Evolutionary conservation across 2,113 vertebrate species (phyloP).

Genomic region (Okapia johnstoni): DNA sequence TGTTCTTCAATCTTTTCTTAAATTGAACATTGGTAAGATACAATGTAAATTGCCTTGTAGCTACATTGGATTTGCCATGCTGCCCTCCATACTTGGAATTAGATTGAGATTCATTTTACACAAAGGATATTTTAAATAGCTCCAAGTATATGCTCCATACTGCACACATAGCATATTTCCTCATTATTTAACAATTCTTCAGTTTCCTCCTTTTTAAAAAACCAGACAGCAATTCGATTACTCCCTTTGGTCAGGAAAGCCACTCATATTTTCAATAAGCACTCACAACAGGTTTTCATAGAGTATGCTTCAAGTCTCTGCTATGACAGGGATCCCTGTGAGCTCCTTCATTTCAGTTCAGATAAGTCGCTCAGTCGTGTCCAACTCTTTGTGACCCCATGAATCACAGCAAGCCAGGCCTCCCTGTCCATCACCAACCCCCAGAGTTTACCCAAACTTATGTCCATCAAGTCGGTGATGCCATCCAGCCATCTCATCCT

Average conservation of each 20-base stretch:
- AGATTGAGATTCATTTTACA: constrained; percentile 71
- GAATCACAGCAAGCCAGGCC: too few relatives aligned
- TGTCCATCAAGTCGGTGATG: too few relatives aligned
- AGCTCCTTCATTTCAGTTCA: background rate
- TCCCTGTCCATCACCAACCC: too few relatives aligned
- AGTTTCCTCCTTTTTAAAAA: constrained; percentile 45
- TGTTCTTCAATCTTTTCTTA: constrained; percentile 80
- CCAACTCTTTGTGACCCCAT: too few relatives aligned
- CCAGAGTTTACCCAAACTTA: too few relatives aligned
- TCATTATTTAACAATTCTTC: constrained; percentile 66
- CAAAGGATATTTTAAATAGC: constrained; percentile 72
- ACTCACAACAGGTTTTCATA: background rate
- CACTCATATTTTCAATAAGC: constrained; percentile 28
- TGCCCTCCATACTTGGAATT: constrained; percentile 60
- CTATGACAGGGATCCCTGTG: background rate
- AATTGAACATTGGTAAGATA: constrained; percentile 74
- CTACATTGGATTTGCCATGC: constrained; percentile 67
- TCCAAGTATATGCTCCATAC: constrained; percentile 54
- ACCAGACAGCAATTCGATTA: constrained; percentile 65
- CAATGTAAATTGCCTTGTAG: constrained; percentile 60
- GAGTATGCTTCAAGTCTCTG: background rate
- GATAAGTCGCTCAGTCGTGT: too few relatives aligned
- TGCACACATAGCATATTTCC: constrained; percentile 62
- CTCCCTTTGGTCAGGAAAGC: constrained; percentile 52
- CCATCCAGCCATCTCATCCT: too few relatives aligned